These are phyloP conservation scores for Suricata suricatta DNA, from an alignment of 2,113 vertebrate species.

Conservation along the genomic window DNA sequence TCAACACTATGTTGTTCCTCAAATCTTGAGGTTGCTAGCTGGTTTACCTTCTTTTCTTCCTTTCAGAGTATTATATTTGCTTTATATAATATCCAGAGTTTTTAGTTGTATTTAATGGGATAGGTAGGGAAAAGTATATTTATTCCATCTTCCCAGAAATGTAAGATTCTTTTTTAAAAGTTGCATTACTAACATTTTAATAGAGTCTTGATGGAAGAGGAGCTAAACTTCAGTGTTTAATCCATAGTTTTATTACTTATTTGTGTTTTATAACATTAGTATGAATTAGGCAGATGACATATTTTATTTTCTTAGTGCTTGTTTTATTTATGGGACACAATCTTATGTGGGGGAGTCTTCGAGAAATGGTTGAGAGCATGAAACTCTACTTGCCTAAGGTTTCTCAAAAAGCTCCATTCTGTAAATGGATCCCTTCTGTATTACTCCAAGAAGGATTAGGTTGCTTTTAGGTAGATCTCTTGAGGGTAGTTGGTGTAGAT, in stretches of 20 bases:
- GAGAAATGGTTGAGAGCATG: neutral
- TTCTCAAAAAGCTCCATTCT: neutral
- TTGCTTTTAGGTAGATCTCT: constrained; percentile 24
- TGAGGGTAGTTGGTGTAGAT: neutral
- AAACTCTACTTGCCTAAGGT: neutral
- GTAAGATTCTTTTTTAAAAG: neutral
- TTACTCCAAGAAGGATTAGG: neutral
- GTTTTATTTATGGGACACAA: neutral
- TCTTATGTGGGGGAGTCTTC: neutral
- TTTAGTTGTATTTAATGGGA: neutral
- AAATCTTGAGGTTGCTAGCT: neutral
- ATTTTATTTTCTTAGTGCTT: neutral
- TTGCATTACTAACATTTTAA: neutral
- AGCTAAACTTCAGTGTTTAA: neutral
- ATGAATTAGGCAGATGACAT: neutral
- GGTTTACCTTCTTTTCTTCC: neutral
- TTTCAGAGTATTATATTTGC: neutral
- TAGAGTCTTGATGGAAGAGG: neutral
- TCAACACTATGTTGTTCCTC: neutral
- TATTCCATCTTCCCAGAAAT: neutral
- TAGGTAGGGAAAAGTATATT: neutral
- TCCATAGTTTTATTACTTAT: neutral
- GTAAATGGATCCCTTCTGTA: neutral
- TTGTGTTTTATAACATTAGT: neutral
- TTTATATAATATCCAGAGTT: neutral